Conservation (phyloP, 2,113 vertebrate genomes). For the Camelus dromedarius region DNA sequence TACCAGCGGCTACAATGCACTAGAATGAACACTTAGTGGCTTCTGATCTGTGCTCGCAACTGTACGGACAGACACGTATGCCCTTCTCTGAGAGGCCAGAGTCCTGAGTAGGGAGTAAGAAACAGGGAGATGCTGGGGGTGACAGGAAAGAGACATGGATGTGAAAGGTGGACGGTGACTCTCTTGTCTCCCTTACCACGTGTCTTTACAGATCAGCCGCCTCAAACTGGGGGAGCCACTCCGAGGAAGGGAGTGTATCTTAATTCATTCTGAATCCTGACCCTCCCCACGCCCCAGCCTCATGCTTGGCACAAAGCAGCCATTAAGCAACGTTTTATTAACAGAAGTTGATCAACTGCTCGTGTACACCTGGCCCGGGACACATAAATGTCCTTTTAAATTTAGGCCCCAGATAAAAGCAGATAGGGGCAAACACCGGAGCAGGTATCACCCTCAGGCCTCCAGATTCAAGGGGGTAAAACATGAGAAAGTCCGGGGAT, state of each 20-base stretch:
- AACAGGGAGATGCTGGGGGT: not conserved
- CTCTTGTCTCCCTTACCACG: not conserved
- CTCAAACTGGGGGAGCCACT: not conserved
- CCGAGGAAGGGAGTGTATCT: not conserved
- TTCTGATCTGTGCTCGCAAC: not conserved
- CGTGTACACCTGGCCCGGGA: not conserved
- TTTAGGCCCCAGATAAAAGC: not conserved
- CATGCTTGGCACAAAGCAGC: not conserved
- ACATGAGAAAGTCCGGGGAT: not conserved
- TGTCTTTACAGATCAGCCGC: not conserved
- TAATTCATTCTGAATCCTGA: not conserved
- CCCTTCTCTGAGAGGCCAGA: not conserved
- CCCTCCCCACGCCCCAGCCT: no score
- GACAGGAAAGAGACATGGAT: not conserved
- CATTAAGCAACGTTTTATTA: not conserved
- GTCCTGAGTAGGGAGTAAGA: not conserved
- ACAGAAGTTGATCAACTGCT: not conserved
- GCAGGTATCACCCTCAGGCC: not conserved
- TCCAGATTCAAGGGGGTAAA: not conserved
- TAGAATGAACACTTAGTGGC: not conserved
- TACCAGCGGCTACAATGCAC: not conserved
- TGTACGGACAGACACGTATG: not conserved
- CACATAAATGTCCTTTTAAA: not conserved
- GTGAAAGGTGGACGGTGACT: not conserved
- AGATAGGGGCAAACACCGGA: not conserved